These are phyloP conservation scores for Mus pahari DNA, from an alignment of 2,113 vertebrate species.

Conservation along the genomic window DNA sequence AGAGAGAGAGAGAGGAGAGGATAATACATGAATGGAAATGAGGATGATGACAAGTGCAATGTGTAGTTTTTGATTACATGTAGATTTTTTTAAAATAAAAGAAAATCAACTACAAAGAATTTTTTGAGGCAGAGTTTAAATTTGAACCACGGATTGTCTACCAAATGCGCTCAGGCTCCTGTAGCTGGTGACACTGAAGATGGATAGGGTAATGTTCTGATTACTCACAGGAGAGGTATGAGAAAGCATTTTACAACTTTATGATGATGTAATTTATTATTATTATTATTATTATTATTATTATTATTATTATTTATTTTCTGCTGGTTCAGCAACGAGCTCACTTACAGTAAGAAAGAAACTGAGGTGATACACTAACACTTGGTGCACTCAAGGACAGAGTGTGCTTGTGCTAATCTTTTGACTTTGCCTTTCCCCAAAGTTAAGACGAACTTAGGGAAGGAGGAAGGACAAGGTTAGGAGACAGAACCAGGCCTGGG, in stretches of 20 bases:
- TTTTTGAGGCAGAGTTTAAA: background rate
- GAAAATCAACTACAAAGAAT: slow-evolving; percentile 1
- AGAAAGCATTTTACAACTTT: background rate
- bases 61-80: background rate
- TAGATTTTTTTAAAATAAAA: background rate
- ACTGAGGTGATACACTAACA: background rate
- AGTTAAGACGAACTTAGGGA: background rate
- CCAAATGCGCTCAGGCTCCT: background rate
- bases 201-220: background rate
- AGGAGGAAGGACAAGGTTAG: background rate
- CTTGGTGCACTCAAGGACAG: background rate
- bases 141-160: background rate
- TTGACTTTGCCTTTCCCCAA: background rate
- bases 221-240: background rate
- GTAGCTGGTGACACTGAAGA: background rate
- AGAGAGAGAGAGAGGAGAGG: background rate
- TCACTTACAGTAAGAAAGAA: slow-evolving; percentile 29
- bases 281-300: background rate
- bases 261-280: background rate
- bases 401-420: background rate
- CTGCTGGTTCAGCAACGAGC: slow-evolving; percentile 10
- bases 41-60: background rate
- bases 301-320: background rate
- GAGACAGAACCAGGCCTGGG: background rate
- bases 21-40: background rate